Percentiles rank a stretch among this genome's conserved stretches.
phyloP scores from a whole-genome alignment of 2,113 vertebrate species.

The Carlito syrichta region DNA sequence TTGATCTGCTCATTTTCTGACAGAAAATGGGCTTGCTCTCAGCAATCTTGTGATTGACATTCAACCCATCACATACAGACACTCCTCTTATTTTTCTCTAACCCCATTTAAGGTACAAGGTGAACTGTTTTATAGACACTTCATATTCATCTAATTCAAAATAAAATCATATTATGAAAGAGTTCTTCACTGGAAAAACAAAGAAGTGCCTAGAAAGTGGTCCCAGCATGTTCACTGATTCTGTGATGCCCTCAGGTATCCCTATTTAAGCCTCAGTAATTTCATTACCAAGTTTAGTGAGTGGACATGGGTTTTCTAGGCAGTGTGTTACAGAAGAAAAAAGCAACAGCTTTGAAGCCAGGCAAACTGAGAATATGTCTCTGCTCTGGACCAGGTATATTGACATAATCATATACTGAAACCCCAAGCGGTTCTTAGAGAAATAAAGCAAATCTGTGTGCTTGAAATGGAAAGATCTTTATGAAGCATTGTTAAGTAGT shows the following conservation, averaged over 20 bases:
- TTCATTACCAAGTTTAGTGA: background rate
- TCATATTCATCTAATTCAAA: background rate
- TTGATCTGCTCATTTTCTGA: background rate
- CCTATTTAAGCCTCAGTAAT: background rate
- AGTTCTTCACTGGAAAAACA: background rate
- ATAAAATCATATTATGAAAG: background rate
- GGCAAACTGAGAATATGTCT: background rate
- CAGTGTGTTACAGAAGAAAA: background rate
- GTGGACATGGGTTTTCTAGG: background rate
- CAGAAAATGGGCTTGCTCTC: background rate
- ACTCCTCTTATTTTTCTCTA: background rate
- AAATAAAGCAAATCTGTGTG: background rate
- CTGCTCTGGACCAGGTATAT: background rate
- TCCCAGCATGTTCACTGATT: background rate
- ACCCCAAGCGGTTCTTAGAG: background rate
- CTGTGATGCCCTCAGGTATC: background rate
- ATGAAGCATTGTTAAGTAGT: background rate
- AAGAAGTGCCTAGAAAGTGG: background rate
- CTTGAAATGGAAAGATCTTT: background rate
- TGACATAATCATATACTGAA: background rate
- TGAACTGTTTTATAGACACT: background rate
- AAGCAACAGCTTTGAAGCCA: background rate
- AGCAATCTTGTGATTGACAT: background rate
- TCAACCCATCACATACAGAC: background rate
- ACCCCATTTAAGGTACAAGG: background rate